Conservation (phyloP, 1,140 invertebrate genomes). For the Papilio dardanus region DNA sequence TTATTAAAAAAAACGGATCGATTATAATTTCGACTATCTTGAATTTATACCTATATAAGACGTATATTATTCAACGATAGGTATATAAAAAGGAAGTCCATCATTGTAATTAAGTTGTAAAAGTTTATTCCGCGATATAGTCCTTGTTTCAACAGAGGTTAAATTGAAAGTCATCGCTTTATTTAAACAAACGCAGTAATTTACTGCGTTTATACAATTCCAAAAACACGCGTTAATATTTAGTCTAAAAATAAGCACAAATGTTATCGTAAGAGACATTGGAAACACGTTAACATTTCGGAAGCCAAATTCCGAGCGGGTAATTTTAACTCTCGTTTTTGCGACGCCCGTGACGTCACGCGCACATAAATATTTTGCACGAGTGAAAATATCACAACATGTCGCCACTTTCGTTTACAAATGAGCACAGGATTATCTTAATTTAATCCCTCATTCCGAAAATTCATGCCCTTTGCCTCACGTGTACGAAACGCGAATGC, state of each 20-base stretch:
- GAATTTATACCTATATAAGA: neutral
- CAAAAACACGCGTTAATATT: too few species aligned
- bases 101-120: neutral
- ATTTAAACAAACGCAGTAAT: neutral
- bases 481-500: neutral
- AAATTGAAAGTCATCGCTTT: neutral
- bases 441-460: slow-evolving; percentile 3
- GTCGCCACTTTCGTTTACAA: neutral
- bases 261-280: slow-evolving; percentile 23
- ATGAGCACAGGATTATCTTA: neutral
- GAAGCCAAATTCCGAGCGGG: slow-evolving; percentile 44
- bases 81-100: too few species aligned
- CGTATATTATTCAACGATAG: too few species aligned
- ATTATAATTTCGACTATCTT: neutral
- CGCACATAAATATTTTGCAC: slow-evolving; percentile 36
- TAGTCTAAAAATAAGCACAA: neutral
- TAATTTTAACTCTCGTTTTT: slow-evolving; percentile 51
- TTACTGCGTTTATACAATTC: neutral
- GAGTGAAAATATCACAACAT: slow-evolving; percentile 26
- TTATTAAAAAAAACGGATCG: neutral
- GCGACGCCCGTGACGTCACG: slow-evolving; percentile 51
- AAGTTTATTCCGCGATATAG: neutral
- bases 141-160: neutral
- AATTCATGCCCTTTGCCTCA: neutral
- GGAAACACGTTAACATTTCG: slow-evolving; percentile 33